Evolutionary conservation across 2,797 vertebrate genomes (phyloP), one percentile per base, ranked within the genome.

Genomic region (Anomalospiza imberbis): DNA sequence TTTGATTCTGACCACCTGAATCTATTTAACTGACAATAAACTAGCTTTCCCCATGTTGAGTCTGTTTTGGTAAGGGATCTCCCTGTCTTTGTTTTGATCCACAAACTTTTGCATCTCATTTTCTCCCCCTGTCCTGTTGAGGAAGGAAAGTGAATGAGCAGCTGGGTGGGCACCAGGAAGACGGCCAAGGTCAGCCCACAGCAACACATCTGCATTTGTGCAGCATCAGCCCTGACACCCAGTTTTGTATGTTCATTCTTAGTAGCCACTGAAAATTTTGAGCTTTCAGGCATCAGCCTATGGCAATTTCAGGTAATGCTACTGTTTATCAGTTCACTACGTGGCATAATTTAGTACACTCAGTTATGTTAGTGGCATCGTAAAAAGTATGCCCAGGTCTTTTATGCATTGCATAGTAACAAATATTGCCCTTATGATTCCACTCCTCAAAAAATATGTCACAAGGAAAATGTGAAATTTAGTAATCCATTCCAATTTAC

Each of bases 401-500:
- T 87, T 78, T 36, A 54, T 24, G 17, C 21, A 42, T 58, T 81
- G 91, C 17, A 25, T 14, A 74, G 53, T 82, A 83, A 76, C 21
- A 90, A 87, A 74, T 73, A 62, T 6, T 83, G 42, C 40, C 68
- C 26, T 85, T 75, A 20, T 4, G 5, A 51, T 55, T 82, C 28
- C 29, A 22, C n/a, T 62, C 57, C 13, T n/a, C 20, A 22, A 58
- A 83, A 87, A 95, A 60, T 47, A 42, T 18, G 73, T 95, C 76
- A 57, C 31, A 93, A 93, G 77, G 38, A 86, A 94, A 96, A 91
- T 51, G 13, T 86, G 92, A 95, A 91, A 62, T 86, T 95, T 60
- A 94, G 87, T 63, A 93, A 94, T 94, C 93, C 88, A 89, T 82
- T 95, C 50, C 87, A 94, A 88, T 96, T 93, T 95, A 96, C 7